A percentile compares a stretch with the other conserved stretches of the same genome.
Conservation (phyloP, 2,113 vertebrate genomes). For the Rhinogobius similis region DNA sequence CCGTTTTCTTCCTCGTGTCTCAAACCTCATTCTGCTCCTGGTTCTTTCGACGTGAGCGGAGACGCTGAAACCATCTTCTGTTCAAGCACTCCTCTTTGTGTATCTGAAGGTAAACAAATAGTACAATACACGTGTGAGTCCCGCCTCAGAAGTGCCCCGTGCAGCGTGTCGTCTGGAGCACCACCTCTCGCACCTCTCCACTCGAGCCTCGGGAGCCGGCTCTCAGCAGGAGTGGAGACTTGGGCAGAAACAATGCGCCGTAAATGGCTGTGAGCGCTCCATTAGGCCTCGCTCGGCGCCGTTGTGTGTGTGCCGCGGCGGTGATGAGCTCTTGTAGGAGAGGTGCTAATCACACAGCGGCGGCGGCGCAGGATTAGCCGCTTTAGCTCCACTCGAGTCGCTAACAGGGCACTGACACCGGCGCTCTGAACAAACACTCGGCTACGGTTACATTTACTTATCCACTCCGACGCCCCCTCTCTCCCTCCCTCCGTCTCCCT, state of each 20-base stretch:
- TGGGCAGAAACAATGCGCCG: constrained; percentile 77
- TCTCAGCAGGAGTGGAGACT: constrained; percentile 74
- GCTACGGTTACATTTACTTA: constrained; percentile 78
- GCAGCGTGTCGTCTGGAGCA: not conserved
- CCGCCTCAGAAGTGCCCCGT: not conserved
- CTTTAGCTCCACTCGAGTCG: constrained; percentile 76
- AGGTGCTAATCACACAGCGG: constrained; percentile 76
- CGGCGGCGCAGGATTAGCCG: constrained; percentile 73
- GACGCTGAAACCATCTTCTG: not conserved
- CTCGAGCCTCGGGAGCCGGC: constrained; percentile 54
- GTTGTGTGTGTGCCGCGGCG: constrained; percentile 11
- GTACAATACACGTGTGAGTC: too few relatives aligned
- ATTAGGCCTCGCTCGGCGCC: constrained; percentile 73
- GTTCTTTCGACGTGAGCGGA: too few relatives aligned
- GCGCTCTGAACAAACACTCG: constrained; percentile 72
- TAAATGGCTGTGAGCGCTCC: constrained; percentile 80
- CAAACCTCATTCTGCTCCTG: not conserved
- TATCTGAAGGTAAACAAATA: not conserved
- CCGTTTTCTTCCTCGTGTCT: too few relatives aligned
- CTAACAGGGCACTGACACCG: constrained; percentile 74
- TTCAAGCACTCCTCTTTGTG: not conserved
- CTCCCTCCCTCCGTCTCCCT: not conserved
- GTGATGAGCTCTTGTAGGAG: constrained; percentile 81
- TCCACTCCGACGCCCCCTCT: constrained; percentile 16
- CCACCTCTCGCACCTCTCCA: not conserved